phyloP scores from a whole-genome alignment of 92 coral and sea anemone species.

The Epizoanthus illoricatus region DNA sequence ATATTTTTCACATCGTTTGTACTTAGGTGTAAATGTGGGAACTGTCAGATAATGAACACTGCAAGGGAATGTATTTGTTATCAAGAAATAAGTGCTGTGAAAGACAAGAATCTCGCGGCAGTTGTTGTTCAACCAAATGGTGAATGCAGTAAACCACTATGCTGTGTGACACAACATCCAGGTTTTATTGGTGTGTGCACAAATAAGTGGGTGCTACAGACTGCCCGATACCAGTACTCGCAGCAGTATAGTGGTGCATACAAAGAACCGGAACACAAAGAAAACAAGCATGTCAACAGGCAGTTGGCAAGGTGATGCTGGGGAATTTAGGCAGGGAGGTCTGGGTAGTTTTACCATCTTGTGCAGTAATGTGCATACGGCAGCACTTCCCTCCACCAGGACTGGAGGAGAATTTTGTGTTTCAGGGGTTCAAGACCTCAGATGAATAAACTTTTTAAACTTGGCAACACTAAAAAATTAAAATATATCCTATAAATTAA shows the following conservation, averaged over 20 bases:
- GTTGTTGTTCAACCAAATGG: slow-evolving; percentile 8
- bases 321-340: slow-evolving; percentile 8
- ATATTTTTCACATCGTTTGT: neutral
- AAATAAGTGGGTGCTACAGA: slow-evolving; percentile 36
- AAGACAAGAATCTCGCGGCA: slow-evolving; percentile 21
- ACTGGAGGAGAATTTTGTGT: slow-evolving; percentile 44
- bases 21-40: slow-evolving; percentile 19
- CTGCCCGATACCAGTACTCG: slow-evolving; percentile 30
- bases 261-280: neutral
- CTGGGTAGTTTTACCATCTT: slow-evolving; percentile 28
- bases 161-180: slow-evolving; percentile 10
- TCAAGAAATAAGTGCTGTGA: slow-evolving; percentile 5
- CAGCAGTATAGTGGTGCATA: slow-evolving; percentile 23
- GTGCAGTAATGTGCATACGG: slow-evolving; percentile 44
- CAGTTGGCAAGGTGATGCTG: slow-evolving; percentile 8
- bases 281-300: slow-evolving; percentile 3
- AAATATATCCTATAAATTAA: too few species aligned
- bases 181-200: slow-evolving; percentile 37
- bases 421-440: slow-evolving; percentile 39
- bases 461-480: too few species aligned
- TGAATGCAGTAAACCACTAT: neutral
- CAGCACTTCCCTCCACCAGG: slow-evolving; percentile 43
- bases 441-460: slow-evolving; percentile 10
- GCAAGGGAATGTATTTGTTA: slow-evolving; percentile 15
- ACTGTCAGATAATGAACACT: slow-evolving; percentile 24